These are phyloP conservation scores for Lagenorhynchus albirostris DNA, from an alignment of 2,113 vertebrate species.

Conservation along the genomic window DNA sequence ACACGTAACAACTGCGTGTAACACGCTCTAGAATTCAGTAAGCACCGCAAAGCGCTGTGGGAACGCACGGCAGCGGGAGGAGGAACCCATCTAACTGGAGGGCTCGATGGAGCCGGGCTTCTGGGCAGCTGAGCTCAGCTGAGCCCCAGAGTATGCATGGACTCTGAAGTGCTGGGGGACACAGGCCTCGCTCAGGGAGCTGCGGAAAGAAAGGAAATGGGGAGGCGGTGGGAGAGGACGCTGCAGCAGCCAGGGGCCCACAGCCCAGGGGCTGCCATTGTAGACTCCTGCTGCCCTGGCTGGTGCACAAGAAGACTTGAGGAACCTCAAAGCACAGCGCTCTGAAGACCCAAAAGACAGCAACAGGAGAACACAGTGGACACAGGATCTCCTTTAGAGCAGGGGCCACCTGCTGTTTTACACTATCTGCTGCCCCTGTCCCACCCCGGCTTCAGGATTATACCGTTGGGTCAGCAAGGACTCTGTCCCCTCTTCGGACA, in stretches of 20 bases:
- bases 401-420: background rate
- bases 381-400: background rate
- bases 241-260: background rate
- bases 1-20: background rate
- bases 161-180: background rate
- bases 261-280: too few relatives aligned
- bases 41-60: background rate
- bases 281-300: too few relatives aligned
- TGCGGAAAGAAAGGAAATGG: too few relatives aligned
- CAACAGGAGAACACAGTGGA: background rate
- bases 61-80: rapidly evolving
- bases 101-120: background rate
- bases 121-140: background rate
- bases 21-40: background rate
- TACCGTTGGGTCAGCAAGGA: background rate
- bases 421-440: background rate
- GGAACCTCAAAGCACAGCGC: too few relatives aligned
- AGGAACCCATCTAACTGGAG: background rate
- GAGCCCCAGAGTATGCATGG: background rate
- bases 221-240: too few relatives aligned
- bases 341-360: background rate
- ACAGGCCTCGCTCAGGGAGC: too few relatives aligned
- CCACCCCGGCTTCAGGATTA: background rate
- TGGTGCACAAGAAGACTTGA: background rate
- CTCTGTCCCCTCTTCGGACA: background rate